Evolutionary conservation across 2,888 invertebrate species (phyloP).

Genomic region (Synergus japonicus): DNA sequence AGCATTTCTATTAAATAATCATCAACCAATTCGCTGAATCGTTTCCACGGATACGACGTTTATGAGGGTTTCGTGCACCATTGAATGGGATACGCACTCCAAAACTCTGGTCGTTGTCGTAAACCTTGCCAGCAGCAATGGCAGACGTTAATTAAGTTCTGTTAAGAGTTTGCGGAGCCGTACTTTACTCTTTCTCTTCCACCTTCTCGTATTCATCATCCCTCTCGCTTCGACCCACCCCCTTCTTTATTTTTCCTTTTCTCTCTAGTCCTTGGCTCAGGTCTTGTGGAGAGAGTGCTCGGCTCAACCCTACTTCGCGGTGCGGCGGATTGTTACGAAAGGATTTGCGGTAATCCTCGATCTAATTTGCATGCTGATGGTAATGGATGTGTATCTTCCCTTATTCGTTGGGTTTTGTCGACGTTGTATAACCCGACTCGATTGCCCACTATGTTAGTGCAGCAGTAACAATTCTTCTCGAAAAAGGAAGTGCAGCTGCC

Average conservation of each 20-base stretch:
- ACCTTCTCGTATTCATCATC: slow-evolving; percentile 33
- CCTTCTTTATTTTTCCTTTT: slow-evolving; percentile 53
- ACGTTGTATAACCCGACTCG: slow-evolving; percentile 54
- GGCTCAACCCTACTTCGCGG: slow-evolving; percentile 49
- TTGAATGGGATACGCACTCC: slow-evolving; percentile 53
- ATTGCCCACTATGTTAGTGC: slow-evolving; percentile 57
- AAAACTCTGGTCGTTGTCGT: slow-evolving; percentile 61
- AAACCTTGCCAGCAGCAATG: slow-evolving; percentile 66
- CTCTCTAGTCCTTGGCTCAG: slow-evolving; percentile 53
- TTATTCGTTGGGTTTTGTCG: slow-evolving; percentile 67
- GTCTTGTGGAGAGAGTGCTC: slow-evolving; percentile 48
- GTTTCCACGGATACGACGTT: slow-evolving; percentile 58
- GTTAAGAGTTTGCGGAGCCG: slow-evolving; percentile 68
- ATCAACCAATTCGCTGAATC: slow-evolving; percentile 59
- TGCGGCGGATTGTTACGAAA: slow-evolving; percentile 73
- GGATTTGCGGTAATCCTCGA: slow-evolving; percentile 75
- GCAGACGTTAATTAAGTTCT: slow-evolving; percentile 74
- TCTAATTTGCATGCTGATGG: slow-evolving; percentile 76
- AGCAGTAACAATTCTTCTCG: slow-evolving; percentile 51
- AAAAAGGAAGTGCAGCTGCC: slow-evolving; percentile 48
- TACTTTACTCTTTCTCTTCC: slow-evolving; percentile 54
- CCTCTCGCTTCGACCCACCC: slow-evolving; percentile 39
- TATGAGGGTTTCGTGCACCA: slow-evolving; percentile 58
- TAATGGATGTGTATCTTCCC: slow-evolving; percentile 75
- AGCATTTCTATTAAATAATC: slow-evolving; percentile 27